A percentile compares a stretch with the other conserved stretches of the same genome.
phyloP scores from a whole-genome alignment of 2,113 vertebrate species.

The Trogon melanurus region DNA sequence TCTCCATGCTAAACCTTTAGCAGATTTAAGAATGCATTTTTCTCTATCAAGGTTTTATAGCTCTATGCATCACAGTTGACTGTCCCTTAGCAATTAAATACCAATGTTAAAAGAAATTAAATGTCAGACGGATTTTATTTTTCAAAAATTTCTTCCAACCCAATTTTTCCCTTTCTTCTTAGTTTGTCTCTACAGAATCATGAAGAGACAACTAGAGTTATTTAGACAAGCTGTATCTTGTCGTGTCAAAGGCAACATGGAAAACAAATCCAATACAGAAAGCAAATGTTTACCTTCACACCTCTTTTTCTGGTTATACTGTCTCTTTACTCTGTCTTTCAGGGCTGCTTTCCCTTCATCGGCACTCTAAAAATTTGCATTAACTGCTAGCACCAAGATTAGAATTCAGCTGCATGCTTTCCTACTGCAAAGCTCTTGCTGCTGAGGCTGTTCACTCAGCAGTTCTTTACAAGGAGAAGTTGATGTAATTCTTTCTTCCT shows the following conservation, averaged over 20 bases:
- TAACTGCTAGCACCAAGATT: background rate
- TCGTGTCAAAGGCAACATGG: background rate
- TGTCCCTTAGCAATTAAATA: background rate
- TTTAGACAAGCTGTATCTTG: background rate
- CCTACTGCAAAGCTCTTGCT: background rate
- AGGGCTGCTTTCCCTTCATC: background rate
- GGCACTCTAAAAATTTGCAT: background rate
- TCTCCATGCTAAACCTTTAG: background rate
- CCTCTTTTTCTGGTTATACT: background rate
- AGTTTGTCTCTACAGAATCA: background rate
- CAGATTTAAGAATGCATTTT: background rate
- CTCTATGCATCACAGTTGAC: background rate
- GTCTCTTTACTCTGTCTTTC: background rate
- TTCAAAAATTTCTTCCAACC: background rate
- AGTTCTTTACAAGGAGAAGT: background rate
- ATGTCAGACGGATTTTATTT: background rate
- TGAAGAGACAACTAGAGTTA: background rate
- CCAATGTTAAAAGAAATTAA: background rate
- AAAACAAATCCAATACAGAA: background rate
- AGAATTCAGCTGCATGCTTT: background rate
- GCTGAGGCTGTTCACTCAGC: background rate
- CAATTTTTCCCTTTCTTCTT: background rate
- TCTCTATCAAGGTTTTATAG: background rate
- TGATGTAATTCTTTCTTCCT: background rate
- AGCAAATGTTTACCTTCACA: background rate